These are phyloP conservation scores for Rhaphigaster nebulosa DNA, from an alignment of 2,888 invertebrate genomes.

Conservation along the genomic window DNA sequence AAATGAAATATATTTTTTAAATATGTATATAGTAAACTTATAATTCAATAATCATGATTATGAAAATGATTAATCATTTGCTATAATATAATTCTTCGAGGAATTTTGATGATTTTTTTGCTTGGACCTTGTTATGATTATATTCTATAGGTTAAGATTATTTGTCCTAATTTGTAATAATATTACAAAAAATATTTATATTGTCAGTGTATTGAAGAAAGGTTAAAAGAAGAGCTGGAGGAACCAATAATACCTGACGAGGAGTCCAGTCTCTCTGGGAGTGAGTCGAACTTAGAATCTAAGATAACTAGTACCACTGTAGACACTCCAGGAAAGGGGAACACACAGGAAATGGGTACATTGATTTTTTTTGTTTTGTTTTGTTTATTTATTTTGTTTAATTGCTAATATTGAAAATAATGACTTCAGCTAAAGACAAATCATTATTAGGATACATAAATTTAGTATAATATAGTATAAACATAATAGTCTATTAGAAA, in stretches of 20 bases:
- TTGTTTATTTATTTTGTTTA: slow-evolving; percentile 63
- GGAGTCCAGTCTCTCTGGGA: slow-evolving; percentile 70
- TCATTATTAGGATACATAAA: neutral
- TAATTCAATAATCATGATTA: too few relatives aligned
- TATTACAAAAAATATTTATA: neutral
- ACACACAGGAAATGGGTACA: slow-evolving; percentile 63
- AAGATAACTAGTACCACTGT: slow-evolving; percentile 63
- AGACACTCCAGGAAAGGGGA: slow-evolving; percentile 62
- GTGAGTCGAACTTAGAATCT: slow-evolving; percentile 66
- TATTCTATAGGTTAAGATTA: neutral
- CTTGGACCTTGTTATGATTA: neutral
- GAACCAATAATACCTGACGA: slow-evolving; percentile 67
- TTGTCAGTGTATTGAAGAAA: slow-evolving; percentile 55
- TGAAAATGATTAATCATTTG: neutral
- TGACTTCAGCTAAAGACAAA: slow-evolving; percentile 1
- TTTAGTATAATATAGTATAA: neutral
- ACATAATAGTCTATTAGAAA: neutral
- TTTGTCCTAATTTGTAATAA: neutral
- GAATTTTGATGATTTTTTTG: neutral
- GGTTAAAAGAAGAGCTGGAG: slow-evolving; percentile 65
- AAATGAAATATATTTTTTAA: too few relatives aligned
- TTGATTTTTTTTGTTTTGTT: slow-evolving; percentile 54
- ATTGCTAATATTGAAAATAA: neutral
- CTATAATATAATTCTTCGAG: neutral
- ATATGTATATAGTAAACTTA: too few relatives aligned